A percentile compares a stretch with the other conserved stretches of the same genome.
These are phyloP conservation scores for Achroia grisella DNA, from an alignment of 1,140 invertebrate genomes.

Conservation along the genomic window DNA sequence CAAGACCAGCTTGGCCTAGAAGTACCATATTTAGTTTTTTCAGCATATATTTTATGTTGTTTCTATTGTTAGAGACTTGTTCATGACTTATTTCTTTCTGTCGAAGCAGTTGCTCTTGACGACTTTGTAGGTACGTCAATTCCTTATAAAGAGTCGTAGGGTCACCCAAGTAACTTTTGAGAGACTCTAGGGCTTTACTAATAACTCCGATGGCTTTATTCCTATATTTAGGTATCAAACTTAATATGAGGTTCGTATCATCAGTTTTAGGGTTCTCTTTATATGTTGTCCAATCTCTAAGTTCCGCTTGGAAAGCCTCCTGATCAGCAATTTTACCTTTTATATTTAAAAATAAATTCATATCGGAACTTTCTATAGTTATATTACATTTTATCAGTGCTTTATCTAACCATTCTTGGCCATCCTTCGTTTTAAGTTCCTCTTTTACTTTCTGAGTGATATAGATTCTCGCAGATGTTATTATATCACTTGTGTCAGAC, in stretches of 20 bases:
- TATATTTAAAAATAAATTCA: constrained; percentile 62
- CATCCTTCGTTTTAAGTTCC: constrained; percentile 61
- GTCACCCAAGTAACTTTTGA: constrained; percentile 52
- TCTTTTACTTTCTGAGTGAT: constrained; percentile 60
- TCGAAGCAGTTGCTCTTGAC: constrained; percentile 52
- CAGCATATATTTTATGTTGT: constrained; percentile 51
- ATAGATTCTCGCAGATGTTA: constrained; percentile 62
- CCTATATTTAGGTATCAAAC: constrained; percentile 46
- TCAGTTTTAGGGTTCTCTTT: constrained; percentile 18
- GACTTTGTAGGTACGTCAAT: constrained; percentile 50
- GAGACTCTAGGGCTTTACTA: constrained; percentile 41
- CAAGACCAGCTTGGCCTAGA: constrained; percentile 71
- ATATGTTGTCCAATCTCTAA: constrained; percentile 45
- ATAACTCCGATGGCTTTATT: constrained; percentile 40
- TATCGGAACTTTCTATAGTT: constrained; percentile 45
- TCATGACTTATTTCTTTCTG: constrained; percentile 63
- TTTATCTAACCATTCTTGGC: constrained; percentile 49
- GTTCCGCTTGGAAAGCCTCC: constrained; percentile 62
- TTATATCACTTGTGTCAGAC: constrained; percentile 52
- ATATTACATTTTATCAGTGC: constrained; percentile 56
- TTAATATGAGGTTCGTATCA: constrained; percentile 14
- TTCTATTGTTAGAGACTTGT: constrained; percentile 61
- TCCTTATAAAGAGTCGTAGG: constrained; percentile 50
- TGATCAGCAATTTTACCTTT: constrained; percentile 65
- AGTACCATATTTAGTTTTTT: constrained; percentile 72